Base-by-base conservation (phyloP, 2,113 vertebrate genomes). In the Triplophysa siluroides region DNA sequence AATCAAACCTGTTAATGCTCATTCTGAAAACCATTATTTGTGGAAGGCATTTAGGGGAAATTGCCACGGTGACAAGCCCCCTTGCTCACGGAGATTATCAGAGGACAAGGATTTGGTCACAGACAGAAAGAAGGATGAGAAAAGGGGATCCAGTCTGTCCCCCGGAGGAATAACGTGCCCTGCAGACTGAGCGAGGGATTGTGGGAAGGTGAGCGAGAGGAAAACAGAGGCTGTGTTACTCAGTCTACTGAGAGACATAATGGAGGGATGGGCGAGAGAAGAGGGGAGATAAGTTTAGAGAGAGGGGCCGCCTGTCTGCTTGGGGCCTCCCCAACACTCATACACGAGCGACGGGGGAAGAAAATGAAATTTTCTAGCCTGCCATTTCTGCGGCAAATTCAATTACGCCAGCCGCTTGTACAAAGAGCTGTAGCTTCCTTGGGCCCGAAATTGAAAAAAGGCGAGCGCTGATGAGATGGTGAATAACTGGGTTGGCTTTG, bases 11-110 rank as follows among this genome's bases (percentile, higher is more conserved):
- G 95, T 96, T 98, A 98, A 98, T 97, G 96, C 97, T 96, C 94
- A 92, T 96, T 96, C 95, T 96, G 95, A 98, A 98, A 99, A 98
- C 95, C 96, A 97, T 97, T 97, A 98, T 98, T 98, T 98, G 96
- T 96, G 94, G 95, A 99, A 98, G 95, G 95, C 95, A 92, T 98
- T 97, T 96, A 95, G 94, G 91, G 92, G 94, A 94, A 94, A 96
- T 95, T 94, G 93, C 94, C 95, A 94, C 94, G 90, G 88, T 90
- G 94, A 94, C 94, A 94, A 92, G 90, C 79, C 76, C 77, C 54
- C 61, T 90, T 91, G 92, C 92, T 89, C 90, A 92, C 83, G 0
- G 82, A 92, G 92, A 92, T 78, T 83, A 92, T 91, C 91, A 85
- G 84, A 88, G 92, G 92, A 91, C 90, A 88, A 90, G 90, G 89